These are phyloP conservation scores for Sylvia borin DNA, from an alignment of 2,797 vertebrate species.

Conservation along the genomic window DNA sequence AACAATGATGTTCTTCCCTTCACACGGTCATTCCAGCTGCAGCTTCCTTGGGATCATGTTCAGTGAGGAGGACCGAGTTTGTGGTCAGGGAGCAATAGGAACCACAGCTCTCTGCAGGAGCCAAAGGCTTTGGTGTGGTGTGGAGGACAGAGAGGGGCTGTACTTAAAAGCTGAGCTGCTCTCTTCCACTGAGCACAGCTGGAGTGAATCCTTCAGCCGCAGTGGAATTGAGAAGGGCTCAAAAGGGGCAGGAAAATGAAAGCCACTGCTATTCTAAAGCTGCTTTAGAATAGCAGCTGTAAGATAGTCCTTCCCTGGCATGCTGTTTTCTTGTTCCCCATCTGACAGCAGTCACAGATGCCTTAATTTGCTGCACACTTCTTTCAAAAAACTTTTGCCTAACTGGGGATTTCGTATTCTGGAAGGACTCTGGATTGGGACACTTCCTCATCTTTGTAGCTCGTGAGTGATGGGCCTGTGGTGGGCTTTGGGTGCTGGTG, in stretches of 20 bases:
- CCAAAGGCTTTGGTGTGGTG: neutral
- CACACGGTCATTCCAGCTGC: neutral
- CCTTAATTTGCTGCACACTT: neutral
- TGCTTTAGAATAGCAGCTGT: neutral
- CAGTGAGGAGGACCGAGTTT: neutral
- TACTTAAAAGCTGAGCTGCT: neutral
- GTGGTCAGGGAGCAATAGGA: neutral
- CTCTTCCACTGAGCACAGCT: neutral
- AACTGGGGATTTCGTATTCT: neutral
- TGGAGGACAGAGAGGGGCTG: neutral
- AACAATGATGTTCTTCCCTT: neutral
- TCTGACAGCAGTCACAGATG: neutral
- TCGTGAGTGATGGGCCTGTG: neutral
- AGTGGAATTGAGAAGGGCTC: neutral
- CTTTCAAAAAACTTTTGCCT: neutral
- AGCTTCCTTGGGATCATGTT: neutral
- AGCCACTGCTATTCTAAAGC: neutral
- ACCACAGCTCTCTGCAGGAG: neutral
- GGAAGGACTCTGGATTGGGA: neutral
- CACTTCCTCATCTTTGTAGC: neutral
- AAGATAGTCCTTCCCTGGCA: neutral
- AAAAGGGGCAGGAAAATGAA: neutral
- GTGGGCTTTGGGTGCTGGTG: neutral
- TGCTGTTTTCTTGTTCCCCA: neutral
- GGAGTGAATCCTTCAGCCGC: neutral